Evolutionary conservation across 92 coral and sea anemone genomes (phyloP).

Genomic region (Pocillopora grandis): DNA sequence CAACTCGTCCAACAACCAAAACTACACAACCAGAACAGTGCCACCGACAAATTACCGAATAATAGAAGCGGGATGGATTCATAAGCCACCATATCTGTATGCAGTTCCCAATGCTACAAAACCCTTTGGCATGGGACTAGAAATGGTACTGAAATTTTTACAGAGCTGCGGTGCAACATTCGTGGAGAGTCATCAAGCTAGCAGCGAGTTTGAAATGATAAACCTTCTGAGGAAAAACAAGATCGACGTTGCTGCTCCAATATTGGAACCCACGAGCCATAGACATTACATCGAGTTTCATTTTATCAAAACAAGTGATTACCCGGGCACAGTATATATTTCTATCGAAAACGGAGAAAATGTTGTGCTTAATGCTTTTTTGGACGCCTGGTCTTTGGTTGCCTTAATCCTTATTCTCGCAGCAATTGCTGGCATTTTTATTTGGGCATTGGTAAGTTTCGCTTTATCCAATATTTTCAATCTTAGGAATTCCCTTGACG

Average conservation of each 20-base stretch:
- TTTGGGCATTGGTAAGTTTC: conserved; percentile 20
- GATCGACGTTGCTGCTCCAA: conserved; percentile 18
- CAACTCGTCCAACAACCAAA: neutral
- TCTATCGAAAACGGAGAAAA: neutral
- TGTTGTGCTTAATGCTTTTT: conserved; percentile 9
- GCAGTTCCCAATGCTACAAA: too few species aligned
- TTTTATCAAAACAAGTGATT: conserved; percentile 8
- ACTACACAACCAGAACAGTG: neutral
- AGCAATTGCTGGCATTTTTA: conserved; percentile 12
- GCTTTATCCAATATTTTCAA: neutral
- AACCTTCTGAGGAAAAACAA: conserved; percentile 4
- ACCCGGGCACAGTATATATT: conserved; percentile 26
- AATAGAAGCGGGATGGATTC: too few species aligned
- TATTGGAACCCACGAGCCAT: conserved; percentile 5
- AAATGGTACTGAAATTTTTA: too few species aligned
- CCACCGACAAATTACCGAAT: too few species aligned
- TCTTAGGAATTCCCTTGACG: neutral
- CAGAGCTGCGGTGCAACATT: neutral
- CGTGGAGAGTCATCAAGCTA: neutral
- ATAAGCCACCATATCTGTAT: too few species aligned
- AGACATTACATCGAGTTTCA: neutral
- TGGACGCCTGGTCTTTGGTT: neutral
- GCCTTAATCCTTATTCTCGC: neutral
- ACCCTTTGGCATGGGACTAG: too few species aligned
- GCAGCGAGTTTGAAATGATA: conserved; percentile 14